These are phyloP conservation scores for Tribolium castaneum DNA, from an alignment of 1,140 invertebrate genomes.

Conservation along the genomic window DNA sequence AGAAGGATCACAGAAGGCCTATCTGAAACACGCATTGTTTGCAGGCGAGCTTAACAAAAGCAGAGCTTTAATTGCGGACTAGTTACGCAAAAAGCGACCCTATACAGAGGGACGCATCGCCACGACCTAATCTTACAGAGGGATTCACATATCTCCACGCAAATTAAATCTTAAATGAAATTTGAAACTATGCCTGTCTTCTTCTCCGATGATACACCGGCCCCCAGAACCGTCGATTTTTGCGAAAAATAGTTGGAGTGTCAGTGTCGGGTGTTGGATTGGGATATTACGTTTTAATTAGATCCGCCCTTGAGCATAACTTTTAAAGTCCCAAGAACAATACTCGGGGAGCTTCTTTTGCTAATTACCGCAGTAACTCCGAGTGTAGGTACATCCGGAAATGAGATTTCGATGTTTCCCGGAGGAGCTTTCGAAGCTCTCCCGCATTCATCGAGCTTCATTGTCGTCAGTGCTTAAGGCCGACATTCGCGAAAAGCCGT, in stretches of 20 bases:
- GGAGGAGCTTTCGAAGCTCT: slow-evolving; percentile 56
- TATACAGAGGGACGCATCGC: slow-evolving; percentile 43
- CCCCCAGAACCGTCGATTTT: too few species aligned
- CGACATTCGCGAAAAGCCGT: slow-evolving; percentile 39
- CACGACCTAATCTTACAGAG: slow-evolving; percentile 52
- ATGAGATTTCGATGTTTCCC: slow-evolving; percentile 64
- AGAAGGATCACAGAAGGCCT: slow-evolving; percentile 52
- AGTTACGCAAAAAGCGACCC: slow-evolving; percentile 45
- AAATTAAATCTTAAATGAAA: slow-evolving; percentile 66
- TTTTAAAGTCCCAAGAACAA: slow-evolving; percentile 48
- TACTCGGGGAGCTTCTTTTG: slow-evolving; percentile 53
- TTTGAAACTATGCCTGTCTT: slow-evolving; percentile 61
- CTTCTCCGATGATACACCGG: slow-evolving; percentile 40
- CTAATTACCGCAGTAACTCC: slow-evolving; percentile 57
- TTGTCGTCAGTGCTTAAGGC: slow-evolving; percentile 37
- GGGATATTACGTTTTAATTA: slow-evolving; percentile 48
- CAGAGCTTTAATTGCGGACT: slow-evolving; percentile 54
- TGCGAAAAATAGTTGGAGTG: too few species aligned
- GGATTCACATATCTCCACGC: slow-evolving; percentile 58
- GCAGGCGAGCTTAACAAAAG: slow-evolving; percentile 54
- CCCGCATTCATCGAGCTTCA: background rate
- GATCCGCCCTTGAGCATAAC: slow-evolving; percentile 41
- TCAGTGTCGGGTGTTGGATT: too few species aligned
- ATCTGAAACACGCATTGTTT: slow-evolving; percentile 55
- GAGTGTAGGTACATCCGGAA: slow-evolving; percentile 56